Percentiles rank a stretch among this genome's conserved stretches.
Evolutionary conservation across 2,113 vertebrate genomes (phyloP).

Genomic region (Leucopsar rothschildi): DNA sequence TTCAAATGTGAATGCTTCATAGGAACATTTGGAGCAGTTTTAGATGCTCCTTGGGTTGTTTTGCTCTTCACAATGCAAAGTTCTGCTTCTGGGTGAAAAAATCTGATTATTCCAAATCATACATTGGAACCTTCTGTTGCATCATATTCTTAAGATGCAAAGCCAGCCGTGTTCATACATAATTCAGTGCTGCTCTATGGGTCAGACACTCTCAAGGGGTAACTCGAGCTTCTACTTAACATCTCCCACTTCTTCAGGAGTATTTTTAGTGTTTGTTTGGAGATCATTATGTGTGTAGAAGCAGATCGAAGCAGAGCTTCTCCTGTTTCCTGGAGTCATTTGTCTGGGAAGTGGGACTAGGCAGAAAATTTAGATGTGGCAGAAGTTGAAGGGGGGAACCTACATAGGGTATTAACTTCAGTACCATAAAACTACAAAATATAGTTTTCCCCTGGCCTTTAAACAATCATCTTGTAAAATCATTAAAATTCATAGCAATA

Average conservation of each 20-base stretch:
- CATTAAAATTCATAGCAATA: background rate
- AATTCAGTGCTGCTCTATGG: background rate
- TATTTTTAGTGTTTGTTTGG: constrained; percentile 36
- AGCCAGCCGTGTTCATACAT: background rate
- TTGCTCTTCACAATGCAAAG: background rate
- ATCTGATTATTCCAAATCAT: background rate
- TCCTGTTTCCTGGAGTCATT: constrained; percentile 1
- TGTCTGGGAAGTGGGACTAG: background rate
- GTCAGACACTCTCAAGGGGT: constrained; percentile 31
- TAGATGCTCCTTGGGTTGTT: background rate
- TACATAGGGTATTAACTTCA: background rate
- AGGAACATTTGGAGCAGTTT: background rate
- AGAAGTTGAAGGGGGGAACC: accelerated
- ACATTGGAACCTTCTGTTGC: background rate
- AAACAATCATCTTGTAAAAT: background rate
- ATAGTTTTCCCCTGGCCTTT: background rate
- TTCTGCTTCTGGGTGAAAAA: background rate
- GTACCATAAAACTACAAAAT: background rate
- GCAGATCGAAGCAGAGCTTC: background rate
- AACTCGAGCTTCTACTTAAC: background rate
- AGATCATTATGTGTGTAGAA: constrained; percentile 2
- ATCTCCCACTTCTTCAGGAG: background rate
- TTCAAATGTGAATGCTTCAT: background rate
- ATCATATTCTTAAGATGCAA: constrained; percentile 12
- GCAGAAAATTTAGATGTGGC: background rate